A percentile compares a stretch with the other conserved stretches of the same genome.
Evolutionary conservation across 2,888 invertebrate species (phyloP).

Genomic region (Rhingia campestris): DNA sequence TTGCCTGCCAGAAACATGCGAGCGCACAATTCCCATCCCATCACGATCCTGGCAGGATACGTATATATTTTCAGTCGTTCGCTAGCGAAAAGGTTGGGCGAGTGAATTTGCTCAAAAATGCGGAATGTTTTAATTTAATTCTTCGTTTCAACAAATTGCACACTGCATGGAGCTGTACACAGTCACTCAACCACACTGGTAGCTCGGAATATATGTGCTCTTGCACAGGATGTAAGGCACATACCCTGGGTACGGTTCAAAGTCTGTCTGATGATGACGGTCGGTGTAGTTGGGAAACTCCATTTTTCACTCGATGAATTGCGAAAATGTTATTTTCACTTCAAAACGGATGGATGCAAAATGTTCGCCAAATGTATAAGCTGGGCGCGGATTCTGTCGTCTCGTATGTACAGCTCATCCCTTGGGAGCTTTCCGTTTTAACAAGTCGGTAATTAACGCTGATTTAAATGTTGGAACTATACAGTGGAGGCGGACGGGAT

Average conservation of each 20-base stretch:
- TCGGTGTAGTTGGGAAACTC: slow-evolving; percentile 40
- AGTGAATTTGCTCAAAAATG: slow-evolving; percentile 54
- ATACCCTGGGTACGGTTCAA: slow-evolving; percentile 1
- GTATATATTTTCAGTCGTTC: background rate
- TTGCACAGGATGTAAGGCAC: slow-evolving; percentile 15
- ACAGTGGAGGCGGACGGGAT: slow-evolving; percentile 1
- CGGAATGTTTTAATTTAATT: slow-evolving; percentile 68
- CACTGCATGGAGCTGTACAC: background rate
- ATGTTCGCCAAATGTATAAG: slow-evolving; percentile 11
- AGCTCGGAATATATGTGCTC: background rate
- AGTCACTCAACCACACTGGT: slow-evolving; percentile 14
- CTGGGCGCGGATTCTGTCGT: background rate
- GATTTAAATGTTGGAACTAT: slow-evolving; percentile 55
- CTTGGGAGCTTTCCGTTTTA: slow-evolving; percentile 52
- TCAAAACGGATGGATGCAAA: slow-evolving; percentile 43
- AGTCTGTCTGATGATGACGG: slow-evolving; percentile 2
- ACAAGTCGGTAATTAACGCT: slow-evolving; percentile 72
- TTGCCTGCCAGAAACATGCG: no score
- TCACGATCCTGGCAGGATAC: slow-evolving; percentile 6
- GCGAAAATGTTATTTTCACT: slow-evolving; percentile 57
- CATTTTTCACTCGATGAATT: slow-evolving; percentile 56
- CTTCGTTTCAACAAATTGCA: slow-evolving; percentile 60
- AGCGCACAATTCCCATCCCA: background rate
- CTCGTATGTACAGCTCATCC: slow-evolving; percentile 24
- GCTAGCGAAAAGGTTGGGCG: slow-evolving; percentile 4